Conservation (phyloP, 2,888 invertebrate species). For the Trichogramma dendrolimi region DNA sequence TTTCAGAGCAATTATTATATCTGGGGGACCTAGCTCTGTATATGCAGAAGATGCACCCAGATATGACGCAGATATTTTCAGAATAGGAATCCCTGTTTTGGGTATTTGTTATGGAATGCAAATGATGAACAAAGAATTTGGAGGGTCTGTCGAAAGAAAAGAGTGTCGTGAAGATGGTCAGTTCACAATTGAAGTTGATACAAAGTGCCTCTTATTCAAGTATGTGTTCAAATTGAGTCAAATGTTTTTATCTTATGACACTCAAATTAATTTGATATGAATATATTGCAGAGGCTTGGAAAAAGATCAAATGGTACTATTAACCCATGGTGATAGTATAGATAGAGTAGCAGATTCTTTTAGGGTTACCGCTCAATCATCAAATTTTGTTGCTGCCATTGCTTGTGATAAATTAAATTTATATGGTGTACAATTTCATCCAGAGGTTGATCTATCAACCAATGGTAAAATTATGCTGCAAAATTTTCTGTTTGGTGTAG, state of each 20-base stretch:
- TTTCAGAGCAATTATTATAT: slow-evolving; percentile 88
- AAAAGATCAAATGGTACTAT: slow-evolving; percentile 80
- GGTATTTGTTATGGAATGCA: slow-evolving; percentile 99
- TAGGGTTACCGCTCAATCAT: slow-evolving; percentile 79
- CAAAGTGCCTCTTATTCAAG: slow-evolving; percentile 88
- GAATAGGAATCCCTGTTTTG: slow-evolving; percentile 88
- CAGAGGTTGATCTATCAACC: slow-evolving; percentile 92
- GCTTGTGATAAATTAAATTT: slow-evolving; percentile 84
- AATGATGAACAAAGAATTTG: slow-evolving; percentile 96
- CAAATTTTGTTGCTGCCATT: slow-evolving; percentile 81
- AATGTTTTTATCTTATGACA: background rate
- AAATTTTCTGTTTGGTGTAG: slow-evolving; percentile 91
- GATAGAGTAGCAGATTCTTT: slow-evolving; percentile 87
- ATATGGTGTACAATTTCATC: slow-evolving; percentile 98
- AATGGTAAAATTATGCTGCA: slow-evolving; percentile 88
- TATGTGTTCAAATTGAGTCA: slow-evolving; percentile 53
- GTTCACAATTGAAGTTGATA: slow-evolving; percentile 82
- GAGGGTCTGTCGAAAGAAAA: slow-evolving; percentile 84
- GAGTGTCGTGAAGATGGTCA: slow-evolving; percentile 92
- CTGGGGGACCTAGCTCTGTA: slow-evolving; percentile 96
- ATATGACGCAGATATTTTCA: slow-evolving; percentile 94
- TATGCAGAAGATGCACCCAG: slow-evolving; percentile 89
- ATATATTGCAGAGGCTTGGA: slow-evolving; percentile 70
- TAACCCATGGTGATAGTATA: slow-evolving; percentile 97
- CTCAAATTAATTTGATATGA: slow-evolving; percentile 1